These are phyloP conservation scores for Drosophila obscura DNA, from an alignment of 1,140 invertebrate species.

Conservation along the genomic window DNA sequence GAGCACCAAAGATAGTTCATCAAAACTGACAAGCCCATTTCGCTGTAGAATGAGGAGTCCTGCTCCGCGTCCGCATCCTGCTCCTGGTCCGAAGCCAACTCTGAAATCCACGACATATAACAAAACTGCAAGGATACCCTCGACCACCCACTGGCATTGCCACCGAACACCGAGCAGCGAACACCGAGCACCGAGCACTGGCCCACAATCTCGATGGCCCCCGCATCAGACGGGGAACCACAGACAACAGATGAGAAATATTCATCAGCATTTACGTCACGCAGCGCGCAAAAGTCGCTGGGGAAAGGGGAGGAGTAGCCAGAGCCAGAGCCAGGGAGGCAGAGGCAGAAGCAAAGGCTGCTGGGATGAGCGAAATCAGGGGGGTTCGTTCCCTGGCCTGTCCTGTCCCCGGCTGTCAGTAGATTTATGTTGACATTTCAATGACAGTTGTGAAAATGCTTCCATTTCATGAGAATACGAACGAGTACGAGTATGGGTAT, in stretches of 20 bases:
- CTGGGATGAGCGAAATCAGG: neutral
- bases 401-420: slow-evolving; percentile 59
- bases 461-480: slow-evolving; percentile 44
- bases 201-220: neutral
- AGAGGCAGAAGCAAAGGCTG: slow-evolving; percentile 8
- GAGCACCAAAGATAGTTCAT: slow-evolving; percentile 72
- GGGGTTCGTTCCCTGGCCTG: neutral
- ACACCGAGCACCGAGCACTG: slow-evolving; percentile 12
- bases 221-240: slow-evolving; percentile 26
- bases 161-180: neutral
- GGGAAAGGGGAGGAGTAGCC: slow-evolving; percentile 10
- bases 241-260: slow-evolving; percentile 69
- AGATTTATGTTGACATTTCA: slow-evolving; percentile 81
- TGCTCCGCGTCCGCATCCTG: neutral
- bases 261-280: slow-evolving; percentile 81
- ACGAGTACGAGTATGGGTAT: neutral
- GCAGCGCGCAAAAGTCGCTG: slow-evolving; percentile 69
- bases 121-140: slow-evolving; percentile 57
- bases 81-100: slow-evolving; percentile 17
- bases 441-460: slow-evolving; percentile 80
- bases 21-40: slow-evolving; percentile 80
- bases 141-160: slow-evolving; percentile 1
- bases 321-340: neutral
- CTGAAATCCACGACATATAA: slow-evolving; percentile 53
- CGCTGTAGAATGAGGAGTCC: slow-evolving; percentile 38